phyloP scores from a whole-genome alignment of 2,113 vertebrate genomes.

The Rhinopomastus cyanomelas region DNA sequence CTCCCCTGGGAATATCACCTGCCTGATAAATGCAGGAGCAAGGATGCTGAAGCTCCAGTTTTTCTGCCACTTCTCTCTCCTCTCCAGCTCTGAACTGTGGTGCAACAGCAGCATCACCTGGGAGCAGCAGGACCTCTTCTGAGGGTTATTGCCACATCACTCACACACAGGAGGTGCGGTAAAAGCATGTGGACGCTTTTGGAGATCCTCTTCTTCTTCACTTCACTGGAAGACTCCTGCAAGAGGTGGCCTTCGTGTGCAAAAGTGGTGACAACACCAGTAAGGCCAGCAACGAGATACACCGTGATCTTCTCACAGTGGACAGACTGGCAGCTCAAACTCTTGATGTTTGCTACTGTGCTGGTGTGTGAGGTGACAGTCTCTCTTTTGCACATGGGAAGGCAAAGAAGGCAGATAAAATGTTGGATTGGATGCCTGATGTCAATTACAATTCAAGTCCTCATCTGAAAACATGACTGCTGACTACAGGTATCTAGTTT shows the following conservation, averaged over 20 bases:
- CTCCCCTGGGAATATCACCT: neutral
- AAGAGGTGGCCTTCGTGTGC: neutral
- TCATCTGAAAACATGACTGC: neutral
- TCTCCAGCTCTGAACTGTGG: neutral
- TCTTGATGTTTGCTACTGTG: neutral
- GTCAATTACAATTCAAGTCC: neutral
- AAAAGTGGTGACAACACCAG: rapidly evolving
- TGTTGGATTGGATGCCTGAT: neutral
- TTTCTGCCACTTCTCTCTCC: rapidly evolving
- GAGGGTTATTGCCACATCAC: rapidly evolving
- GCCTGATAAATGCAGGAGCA: rapidly evolving
- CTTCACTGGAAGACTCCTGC: rapidly evolving
- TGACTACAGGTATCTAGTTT: neutral
- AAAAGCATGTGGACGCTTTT: rapidly evolving
- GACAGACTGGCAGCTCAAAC: neutral
- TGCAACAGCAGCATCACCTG: neutral
- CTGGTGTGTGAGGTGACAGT: neutral
- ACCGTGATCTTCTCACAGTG: neutral
- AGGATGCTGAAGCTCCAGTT: neutral
- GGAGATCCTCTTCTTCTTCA: neutral
- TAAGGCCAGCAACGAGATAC: neutral
- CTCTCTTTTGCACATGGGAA: neutral
- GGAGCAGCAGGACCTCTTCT: neutral
- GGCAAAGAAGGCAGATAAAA: neutral
- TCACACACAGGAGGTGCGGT: neutral